phyloP scores from a whole-genome alignment of 2,888 invertebrate species.

The Osmoderma eremita region DNA sequence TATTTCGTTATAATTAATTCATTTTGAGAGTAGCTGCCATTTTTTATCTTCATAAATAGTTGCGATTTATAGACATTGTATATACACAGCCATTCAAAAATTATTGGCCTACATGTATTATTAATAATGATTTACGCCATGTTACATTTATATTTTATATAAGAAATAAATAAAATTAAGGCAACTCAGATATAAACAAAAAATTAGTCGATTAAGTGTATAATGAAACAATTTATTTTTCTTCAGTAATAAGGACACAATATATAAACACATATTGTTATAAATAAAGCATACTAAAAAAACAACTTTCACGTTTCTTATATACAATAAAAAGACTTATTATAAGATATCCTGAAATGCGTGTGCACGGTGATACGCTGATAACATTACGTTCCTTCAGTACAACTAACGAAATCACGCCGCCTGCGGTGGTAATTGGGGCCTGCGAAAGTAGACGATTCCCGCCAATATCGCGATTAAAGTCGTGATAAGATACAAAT shows the following conservation, averaged over 20 bases:
- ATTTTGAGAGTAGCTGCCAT: too few species aligned
- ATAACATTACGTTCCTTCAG: not conserved
- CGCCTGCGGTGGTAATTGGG: slow-evolving; percentile 56
- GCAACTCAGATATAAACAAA: too few species aligned
- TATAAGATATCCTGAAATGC: slow-evolving; percentile 23
- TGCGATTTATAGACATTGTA: too few species aligned
- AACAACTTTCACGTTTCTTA: slow-evolving; percentile 28
- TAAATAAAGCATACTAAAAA: slow-evolving; percentile 35
- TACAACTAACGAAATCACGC: not conserved
- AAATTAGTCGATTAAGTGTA: too few species aligned
- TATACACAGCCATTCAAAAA: too few species aligned
- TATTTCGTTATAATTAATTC: too few species aligned
- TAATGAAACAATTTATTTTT: slow-evolving; percentile 36
- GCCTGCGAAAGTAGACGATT: slow-evolving; percentile 82
- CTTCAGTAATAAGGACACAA: slow-evolving; percentile 1
- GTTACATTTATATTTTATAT: too few species aligned
- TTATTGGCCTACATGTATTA: too few species aligned
- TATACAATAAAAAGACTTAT: slow-evolving; percentile 23
- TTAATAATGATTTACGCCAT: too few species aligned
- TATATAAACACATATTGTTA: slow-evolving; percentile 32
- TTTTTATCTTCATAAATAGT: too few species aligned
- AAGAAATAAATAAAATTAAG: too few species aligned
- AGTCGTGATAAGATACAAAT: slow-evolving; percentile 87
- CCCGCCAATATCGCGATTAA: slow-evolving; percentile 84
- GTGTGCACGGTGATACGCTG: not conserved